phyloP scores from a whole-genome alignment of 2,113 vertebrate genomes.

The Sisor rabdophorus region DNA sequence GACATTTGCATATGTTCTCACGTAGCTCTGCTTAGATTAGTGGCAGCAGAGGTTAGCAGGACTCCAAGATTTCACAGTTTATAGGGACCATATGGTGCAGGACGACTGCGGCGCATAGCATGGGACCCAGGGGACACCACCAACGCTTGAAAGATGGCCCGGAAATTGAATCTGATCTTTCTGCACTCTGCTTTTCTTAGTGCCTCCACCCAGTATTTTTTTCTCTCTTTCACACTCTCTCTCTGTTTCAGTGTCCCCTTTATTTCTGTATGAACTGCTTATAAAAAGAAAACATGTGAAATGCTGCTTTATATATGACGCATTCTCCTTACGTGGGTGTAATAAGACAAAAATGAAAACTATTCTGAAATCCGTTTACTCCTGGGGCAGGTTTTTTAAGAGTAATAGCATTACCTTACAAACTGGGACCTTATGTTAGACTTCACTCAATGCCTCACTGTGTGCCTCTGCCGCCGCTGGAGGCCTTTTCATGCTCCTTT shows the following conservation, averaged over 20 bases:
- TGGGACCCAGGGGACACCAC: conserved; percentile 44
- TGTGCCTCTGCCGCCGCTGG: conserved; percentile 5
- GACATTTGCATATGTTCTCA: conserved; percentile 38
- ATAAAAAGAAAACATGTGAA: neutral
- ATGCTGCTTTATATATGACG: neutral
- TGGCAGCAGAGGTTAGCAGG: conserved; percentile 47
- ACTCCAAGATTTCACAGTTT: conserved; percentile 53
- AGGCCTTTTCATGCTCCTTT: conserved; percentile 2
- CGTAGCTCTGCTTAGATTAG: conserved; percentile 27
- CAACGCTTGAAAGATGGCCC: conserved; percentile 45
- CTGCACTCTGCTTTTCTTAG: neutral
- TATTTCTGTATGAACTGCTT: neutral
- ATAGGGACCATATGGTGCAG: conserved; percentile 53
- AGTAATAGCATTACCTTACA: neutral
- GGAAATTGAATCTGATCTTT: conserved; percentile 46
- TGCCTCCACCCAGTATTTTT: neutral
- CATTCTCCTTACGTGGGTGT: neutral
- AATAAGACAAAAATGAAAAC: no score
- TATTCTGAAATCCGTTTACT: neutral
- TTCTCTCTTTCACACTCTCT: neutral
- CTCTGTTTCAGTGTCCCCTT: neutral
- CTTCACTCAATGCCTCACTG: neutral
- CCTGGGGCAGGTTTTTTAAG: neutral
- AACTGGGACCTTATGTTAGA: neutral
- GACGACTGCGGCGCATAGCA: conserved; percentile 51